These are phyloP conservation scores for Hedya salicella DNA, from an alignment of 2,888 invertebrate species.

Conservation along the genomic window DNA sequence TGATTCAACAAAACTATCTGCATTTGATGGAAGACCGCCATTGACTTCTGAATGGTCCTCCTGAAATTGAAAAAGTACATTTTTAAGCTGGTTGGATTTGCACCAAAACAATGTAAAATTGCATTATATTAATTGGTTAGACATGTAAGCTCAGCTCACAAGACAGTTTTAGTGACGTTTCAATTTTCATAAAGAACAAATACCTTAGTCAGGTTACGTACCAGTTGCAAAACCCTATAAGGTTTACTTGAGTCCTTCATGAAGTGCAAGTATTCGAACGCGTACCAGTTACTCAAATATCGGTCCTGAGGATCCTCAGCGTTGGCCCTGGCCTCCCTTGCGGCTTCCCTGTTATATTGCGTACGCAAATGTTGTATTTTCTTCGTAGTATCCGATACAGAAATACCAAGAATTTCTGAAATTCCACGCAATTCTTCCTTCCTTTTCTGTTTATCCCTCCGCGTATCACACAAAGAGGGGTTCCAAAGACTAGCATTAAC, in stretches of 20 bases:
- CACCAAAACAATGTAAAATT: too few relatives aligned
- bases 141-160: too few relatives aligned
- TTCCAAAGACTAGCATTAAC: constrained; percentile 76
- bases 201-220: constrained; percentile 51
- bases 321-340: constrained; percentile 79
- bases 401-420: constrained; percentile 68
- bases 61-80: constrained; percentile 60
- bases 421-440: constrained; percentile 75
- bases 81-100: constrained; percentile 2
- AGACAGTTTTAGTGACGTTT: background rate
- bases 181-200: background rate
- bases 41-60: constrained; percentile 61
- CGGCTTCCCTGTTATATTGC: constrained; percentile 86
- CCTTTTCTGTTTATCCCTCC: constrained; percentile 77
- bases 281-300: constrained; percentile 83
- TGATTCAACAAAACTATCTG: constrained; percentile 53
- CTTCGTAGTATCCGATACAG: constrained; percentile 81
- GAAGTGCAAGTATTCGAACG: constrained; percentile 85
- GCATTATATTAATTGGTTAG: too few relatives aligned
- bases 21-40: constrained; percentile 53
- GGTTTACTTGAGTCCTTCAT: constrained; percentile 84
- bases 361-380: constrained; percentile 86
- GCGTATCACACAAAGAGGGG: constrained; percentile 72
- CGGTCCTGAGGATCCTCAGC: constrained; percentile 82
- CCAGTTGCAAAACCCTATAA: constrained; percentile 69